Evolutionary conservation across 1,140 invertebrate species (phyloP).

Genomic region (Drosophila repleta): DNA sequence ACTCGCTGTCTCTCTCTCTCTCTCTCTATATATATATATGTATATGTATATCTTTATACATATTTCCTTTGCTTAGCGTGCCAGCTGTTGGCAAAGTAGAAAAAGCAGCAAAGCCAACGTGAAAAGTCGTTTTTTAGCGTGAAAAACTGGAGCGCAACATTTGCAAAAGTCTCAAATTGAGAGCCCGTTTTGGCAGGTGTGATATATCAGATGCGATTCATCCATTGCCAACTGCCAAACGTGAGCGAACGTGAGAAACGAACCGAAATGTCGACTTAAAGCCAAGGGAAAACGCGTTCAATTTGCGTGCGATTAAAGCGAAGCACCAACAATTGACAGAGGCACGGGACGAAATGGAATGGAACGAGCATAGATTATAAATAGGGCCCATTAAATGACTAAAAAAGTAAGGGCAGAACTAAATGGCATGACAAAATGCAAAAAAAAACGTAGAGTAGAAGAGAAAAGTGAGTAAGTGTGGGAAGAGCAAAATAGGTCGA

Average conservation of each 20-base stretch:
- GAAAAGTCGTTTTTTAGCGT: slow-evolving; percentile 31
- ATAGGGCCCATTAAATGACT: slow-evolving; percentile 20
- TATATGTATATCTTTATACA: slow-evolving; percentile 3
- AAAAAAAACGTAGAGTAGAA: slow-evolving; percentile 7
- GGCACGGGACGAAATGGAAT: slow-evolving; percentile 3
- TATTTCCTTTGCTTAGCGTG: neutral
- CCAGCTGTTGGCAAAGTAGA: slow-evolving; percentile 42
- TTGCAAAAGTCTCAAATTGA: slow-evolving; percentile 43
- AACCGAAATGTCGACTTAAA: slow-evolving; percentile 53
- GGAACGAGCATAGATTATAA: slow-evolving; percentile 43
- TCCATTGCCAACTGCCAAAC: neutral
- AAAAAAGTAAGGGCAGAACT: no score
- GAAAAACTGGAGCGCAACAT: slow-evolving; percentile 59
- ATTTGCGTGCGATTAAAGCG: slow-evolving; percentile 27
- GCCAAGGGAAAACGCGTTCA: slow-evolving; percentile 26
- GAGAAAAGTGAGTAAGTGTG: neutral
- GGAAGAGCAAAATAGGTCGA: neutral
- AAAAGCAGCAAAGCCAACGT: slow-evolving; percentile 2
- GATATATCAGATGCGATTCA: slow-evolving; percentile 30
- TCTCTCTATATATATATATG: neutral
- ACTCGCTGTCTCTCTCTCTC: slow-evolving; percentile 3
- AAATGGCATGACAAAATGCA: slow-evolving; percentile 46
- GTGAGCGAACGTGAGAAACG: slow-evolving; percentile 8
- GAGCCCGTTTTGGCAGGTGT: slow-evolving; percentile 35
- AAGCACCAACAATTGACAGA: slow-evolving; percentile 27